These are phyloP conservation scores for Yoshiicerus persimilis DNA, from an alignment of 1,140 invertebrate species.

Conservation along the genomic window DNA sequence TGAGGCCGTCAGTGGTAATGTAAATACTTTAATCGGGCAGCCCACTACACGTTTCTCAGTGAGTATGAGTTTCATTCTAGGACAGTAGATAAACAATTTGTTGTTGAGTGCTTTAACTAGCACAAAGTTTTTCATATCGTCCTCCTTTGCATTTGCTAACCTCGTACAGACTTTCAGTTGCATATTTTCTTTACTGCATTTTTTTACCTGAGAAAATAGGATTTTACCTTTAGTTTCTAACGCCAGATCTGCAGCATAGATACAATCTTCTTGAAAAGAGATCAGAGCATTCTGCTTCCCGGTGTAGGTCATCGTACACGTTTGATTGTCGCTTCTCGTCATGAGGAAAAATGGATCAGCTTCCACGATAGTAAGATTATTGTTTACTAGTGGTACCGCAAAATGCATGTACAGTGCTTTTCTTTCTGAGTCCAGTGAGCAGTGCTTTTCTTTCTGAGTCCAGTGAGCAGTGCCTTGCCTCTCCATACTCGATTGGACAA, in stretches of 20 bases:
- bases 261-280: constrained; percentile 19
- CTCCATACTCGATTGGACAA: too few relatives aligned
- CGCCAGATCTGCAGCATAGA: background rate
- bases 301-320: background rate
- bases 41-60: background rate
- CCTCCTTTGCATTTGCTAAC: background rate
- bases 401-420: too few relatives aligned
- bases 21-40: constrained; percentile 35
- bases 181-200: background rate
- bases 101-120: background rate
- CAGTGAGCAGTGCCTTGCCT: too few relatives aligned
- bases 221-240: background rate
- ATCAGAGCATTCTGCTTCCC: constrained; percentile 26
- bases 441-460: too few relatives aligned
- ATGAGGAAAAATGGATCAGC: too few relatives aligned
- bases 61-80: too few relatives aligned
- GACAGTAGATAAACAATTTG: too few relatives aligned
- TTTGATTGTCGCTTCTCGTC: too few relatives aligned
- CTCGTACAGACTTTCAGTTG: background rate
- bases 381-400: too few relatives aligned
- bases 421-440: too few relatives aligned
- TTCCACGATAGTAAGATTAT: too few relatives aligned
- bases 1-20: constrained; percentile 16
- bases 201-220: background rate
- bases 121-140: background rate